Conservation (phyloP, 2,113 vertebrate species). For the Nothobranchius furzeri region DNA sequence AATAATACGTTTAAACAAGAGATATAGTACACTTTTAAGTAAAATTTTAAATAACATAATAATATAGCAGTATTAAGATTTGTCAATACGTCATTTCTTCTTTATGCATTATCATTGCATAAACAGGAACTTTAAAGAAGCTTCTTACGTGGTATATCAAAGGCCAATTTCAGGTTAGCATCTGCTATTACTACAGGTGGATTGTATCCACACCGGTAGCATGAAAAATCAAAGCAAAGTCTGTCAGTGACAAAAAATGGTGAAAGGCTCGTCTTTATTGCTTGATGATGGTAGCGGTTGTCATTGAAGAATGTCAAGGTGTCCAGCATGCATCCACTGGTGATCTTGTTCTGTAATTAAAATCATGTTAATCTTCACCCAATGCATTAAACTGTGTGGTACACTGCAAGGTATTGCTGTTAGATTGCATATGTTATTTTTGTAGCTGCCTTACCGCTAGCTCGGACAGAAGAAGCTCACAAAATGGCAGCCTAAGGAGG, state of each 20-base stretch:
- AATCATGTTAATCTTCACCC: neutral
- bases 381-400: no score
- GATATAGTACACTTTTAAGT: neutral
- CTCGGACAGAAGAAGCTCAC: slow-evolving; percentile 4
- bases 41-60: neutral
- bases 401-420: neutral
- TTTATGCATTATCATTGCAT: neutral
- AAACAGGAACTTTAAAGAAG: neutral
- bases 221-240: slow-evolving; percentile 19
- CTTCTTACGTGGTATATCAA: slow-evolving; percentile 8
- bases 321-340: slow-evolving; percentile 9
- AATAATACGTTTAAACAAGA: neutral
- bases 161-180: slow-evolving; percentile 15
- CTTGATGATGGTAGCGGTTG: slow-evolving; percentile 18
- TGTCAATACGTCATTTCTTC: neutral
- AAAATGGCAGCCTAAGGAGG: slow-evolving; percentile 12
- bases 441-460: neutral
- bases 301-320: slow-evolving; percentile 5
- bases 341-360: slow-evolving; percentile 27
- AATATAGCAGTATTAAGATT: neutral
- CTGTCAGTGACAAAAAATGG: slow-evolving; percentile 13
- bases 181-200: slow-evolving; percentile 3
- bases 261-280: slow-evolving; percentile 15
- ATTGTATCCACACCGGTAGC: slow-evolving; percentile 15
- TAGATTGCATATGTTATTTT: neutral